Percentiles rank a stretch among this genome's conserved stretches.
Evolutionary conservation across 2,797 vertebrate genomes (phyloP).

Genomic region (Labroides dimidiatus): DNA sequence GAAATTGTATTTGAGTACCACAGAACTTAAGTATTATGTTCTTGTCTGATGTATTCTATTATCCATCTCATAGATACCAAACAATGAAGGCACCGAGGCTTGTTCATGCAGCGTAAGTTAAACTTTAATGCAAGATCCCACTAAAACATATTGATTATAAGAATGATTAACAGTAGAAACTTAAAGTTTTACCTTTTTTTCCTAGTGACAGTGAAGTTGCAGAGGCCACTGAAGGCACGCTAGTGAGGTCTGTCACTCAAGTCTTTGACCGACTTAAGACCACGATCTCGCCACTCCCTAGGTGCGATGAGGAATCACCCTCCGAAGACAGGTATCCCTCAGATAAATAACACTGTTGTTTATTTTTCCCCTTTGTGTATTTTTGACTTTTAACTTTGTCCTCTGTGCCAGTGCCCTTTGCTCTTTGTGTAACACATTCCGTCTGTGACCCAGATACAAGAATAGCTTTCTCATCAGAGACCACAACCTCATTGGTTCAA

Average conservation of each 20-base stretch:
- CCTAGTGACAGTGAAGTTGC: constrained; percentile 36
- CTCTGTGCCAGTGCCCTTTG: background rate
- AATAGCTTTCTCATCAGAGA: constrained; percentile 37
- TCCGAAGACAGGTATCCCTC: constrained; percentile 50
- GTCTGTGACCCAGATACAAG: constrained; percentile 39
- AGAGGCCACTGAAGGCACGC: background rate
- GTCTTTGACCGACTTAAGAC: constrained; percentile 63
- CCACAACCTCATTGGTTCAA: constrained; percentile 5
- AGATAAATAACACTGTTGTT: background rate
- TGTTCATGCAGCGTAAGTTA: constrained; percentile 48
- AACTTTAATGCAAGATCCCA: background rate
- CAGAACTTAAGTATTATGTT: background rate
- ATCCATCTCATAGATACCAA: constrained; percentile 56
- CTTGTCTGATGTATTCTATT: background rate
- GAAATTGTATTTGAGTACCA: background rate
- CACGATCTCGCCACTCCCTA: constrained; percentile 26
- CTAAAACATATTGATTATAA: background rate
- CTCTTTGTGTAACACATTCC: constrained; percentile 34
- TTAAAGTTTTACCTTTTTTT: background rate
- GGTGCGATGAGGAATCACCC: constrained; percentile 6
- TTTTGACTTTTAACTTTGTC: constrained; percentile 32
- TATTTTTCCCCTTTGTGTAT: constrained; percentile 2
- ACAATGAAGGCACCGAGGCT: background rate
- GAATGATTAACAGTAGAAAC: background rate
- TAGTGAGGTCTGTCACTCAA: constrained; percentile 49